Evolutionary conservation across 2,113 vertebrate genomes (phyloP).

Genomic region (Pteronura brasiliensis): DNA sequence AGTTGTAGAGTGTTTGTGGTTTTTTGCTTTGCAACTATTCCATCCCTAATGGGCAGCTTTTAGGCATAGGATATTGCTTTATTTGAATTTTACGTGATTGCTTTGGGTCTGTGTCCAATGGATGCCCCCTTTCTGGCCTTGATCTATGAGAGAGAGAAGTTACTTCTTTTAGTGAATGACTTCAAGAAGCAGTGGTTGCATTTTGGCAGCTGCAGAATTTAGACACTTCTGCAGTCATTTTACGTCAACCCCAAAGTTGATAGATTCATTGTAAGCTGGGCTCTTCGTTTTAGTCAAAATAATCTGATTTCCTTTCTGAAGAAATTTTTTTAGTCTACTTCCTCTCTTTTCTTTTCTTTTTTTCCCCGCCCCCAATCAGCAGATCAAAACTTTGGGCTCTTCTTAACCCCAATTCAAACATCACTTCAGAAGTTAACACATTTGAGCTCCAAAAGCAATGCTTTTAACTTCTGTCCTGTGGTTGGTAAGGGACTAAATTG

Average conservation of each 20-base stretch:
- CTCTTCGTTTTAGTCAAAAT: slow-evolving; percentile 77
- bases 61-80: slow-evolving; percentile 29
- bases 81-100: slow-evolving; percentile 77
- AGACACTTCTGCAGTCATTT: slow-evolving; percentile 73
- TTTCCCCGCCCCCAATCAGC: slow-evolving; percentile 46
- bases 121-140: slow-evolving; percentile 77
- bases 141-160: slow-evolving; percentile 66
- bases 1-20: slow-evolving; percentile 25
- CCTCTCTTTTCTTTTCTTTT: neutral
- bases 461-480: slow-evolving; percentile 89
- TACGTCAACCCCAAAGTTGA: slow-evolving; percentile 75
- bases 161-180: slow-evolving; percentile 71
- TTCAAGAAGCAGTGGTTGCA: slow-evolving; percentile 71
- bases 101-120: slow-evolving; percentile 74
- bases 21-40: neutral
- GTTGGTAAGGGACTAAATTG: slow-evolving; percentile 83
- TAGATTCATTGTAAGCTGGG: slow-evolving; percentile 76
- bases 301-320: slow-evolving; percentile 75
- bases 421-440: slow-evolving; percentile 87
- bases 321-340: neutral
- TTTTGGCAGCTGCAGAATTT: slow-evolving; percentile 78
- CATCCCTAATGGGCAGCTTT: slow-evolving; percentile 62
- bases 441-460: slow-evolving; percentile 83
- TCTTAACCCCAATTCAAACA: slow-evolving; percentile 86
- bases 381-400: slow-evolving; percentile 81